Evolutionary conservation across 2,888 invertebrate genomes (phyloP), one percentile per base, ranked within the genome.

Genomic region (Agrochola circellaris): DNA sequence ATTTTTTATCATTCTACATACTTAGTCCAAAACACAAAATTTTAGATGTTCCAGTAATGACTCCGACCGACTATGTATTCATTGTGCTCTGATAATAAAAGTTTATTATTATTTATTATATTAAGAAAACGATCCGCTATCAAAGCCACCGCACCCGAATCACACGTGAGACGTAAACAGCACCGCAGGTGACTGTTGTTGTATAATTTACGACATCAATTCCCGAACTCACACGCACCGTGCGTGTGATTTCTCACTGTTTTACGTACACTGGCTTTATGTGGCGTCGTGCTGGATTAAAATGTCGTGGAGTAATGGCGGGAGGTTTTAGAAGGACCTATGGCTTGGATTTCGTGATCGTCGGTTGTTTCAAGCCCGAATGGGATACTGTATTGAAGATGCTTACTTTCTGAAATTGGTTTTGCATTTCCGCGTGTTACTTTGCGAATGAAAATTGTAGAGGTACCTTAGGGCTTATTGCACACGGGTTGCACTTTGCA

Each of bases 181-280:
- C 83, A 82, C 85, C 86, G 76, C 87, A 88, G 88, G 85, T 87
- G 89, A 87, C 85, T 87, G 89, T 82, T 88, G 84, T 78, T 78
- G 67, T 83, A 88, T 92, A 90, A 92, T 92, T 92, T 92, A 92
- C 90, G 81, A 87, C 72, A 75, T 83, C 92, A 92, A 92, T 92
- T 89, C 89, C 90, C 89, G 72, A 88, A 86, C 89, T 86, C 86
- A 84, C 85, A 88, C 87, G 86, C 89, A 87, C 60, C n/a, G n/a
- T 60, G 80, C 87, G 72, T 77, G 79, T 73, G 68, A 75, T 74
- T 81, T 81, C 83, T 73, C 67, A 67, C 68, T 72, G 75, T 81
- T 79, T 79, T 73, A 54, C 61, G 61, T 58, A 75, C 70, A 30
- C 56, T 15, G 56, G 51, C 51, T 84, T 78, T 73, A 66, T 74